Evolutionary conservation across 2,888 invertebrate species (phyloP).

Genomic region (Ditula angustiorana): DNA sequence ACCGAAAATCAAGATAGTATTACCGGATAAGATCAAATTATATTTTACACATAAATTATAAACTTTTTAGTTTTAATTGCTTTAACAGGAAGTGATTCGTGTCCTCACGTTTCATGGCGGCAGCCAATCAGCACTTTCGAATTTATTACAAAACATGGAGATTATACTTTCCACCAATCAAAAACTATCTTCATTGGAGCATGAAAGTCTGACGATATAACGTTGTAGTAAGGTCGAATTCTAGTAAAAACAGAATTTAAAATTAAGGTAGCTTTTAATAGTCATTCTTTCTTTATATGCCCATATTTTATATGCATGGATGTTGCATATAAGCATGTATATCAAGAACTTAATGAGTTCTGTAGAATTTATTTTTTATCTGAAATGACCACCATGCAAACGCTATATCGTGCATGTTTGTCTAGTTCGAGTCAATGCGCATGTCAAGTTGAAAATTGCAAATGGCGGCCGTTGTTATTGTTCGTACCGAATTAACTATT

Average conservation of each 20-base stretch:
- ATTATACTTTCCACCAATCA: conserved; percentile 72
- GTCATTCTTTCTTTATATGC: neutral
- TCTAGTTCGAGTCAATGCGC: conserved; percentile 86
- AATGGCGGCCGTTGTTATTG: conserved; percentile 99
- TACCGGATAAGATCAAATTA: conserved; percentile 3
- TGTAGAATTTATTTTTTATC: conserved; percentile 20
- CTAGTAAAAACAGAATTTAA: neutral
- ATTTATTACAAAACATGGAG: conserved; percentile 69
- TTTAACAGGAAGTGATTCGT: conserved; percentile 79
- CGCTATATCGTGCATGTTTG: conserved; percentile 74
- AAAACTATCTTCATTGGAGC: conserved; percentile 67
- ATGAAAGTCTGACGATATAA: conserved; percentile 64
- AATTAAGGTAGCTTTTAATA: neutral
- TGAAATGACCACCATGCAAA: conserved; percentile 58
- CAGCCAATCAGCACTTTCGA: conserved; percentile 66
- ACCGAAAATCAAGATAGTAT: neutral
- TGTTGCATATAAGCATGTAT: neutral
- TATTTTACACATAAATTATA: conserved; percentile 8
- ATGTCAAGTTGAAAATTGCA: conserved; percentile 95
- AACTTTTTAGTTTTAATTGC: conserved; percentile 34
- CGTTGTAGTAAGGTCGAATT: conserved; percentile 60
- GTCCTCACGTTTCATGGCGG: conserved; percentile 75
- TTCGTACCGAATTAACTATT: conserved; percentile 95
- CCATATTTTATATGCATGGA: neutral
- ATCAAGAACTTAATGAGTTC: neutral